A percentile compares a stretch with the other conserved stretches of the same genome.
Evolutionary conservation across 2,888 invertebrate species (phyloP).

Genomic region (Pseudoips prasinana): DNA sequence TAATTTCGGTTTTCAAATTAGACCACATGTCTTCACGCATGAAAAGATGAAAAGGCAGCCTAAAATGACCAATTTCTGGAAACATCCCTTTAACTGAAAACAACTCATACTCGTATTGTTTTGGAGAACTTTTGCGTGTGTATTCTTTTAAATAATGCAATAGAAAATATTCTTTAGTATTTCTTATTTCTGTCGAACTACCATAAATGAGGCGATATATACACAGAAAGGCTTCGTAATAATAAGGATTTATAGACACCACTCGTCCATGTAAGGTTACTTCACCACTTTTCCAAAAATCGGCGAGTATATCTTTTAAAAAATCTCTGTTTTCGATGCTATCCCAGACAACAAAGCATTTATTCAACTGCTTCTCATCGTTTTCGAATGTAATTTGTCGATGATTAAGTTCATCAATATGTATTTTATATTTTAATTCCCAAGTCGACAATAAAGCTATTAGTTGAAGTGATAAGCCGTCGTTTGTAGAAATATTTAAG

Average conservation of each 20-base stretch:
- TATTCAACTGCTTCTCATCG: constrained; percentile 49
- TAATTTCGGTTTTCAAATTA: constrained; percentile 76
- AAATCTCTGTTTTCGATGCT: constrained; percentile 67
- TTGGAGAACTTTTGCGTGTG: constrained; percentile 63
- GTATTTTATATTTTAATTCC: constrained; percentile 66
- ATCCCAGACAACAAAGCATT: constrained; percentile 64
- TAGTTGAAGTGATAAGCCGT: constrained; percentile 67
- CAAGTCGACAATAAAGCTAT: constrained; percentile 64
- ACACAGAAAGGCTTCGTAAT: constrained; percentile 71
- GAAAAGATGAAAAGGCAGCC: constrained; percentile 74
- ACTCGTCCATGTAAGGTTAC: constrained; percentile 66
- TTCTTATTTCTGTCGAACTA: constrained; percentile 45
- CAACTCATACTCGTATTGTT: constrained; percentile 74
- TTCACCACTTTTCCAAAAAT: constrained; percentile 77
- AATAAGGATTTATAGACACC: constrained; percentile 72
- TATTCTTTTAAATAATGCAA: constrained; percentile 71
- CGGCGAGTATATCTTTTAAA: constrained; percentile 61
- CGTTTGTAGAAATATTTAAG: constrained; percentile 60
- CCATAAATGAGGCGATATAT: constrained; percentile 65
- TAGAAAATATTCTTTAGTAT: constrained; percentile 66
- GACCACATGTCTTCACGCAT: constrained; percentile 77
- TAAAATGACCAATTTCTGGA: constrained; percentile 74
- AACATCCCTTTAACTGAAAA: constrained; percentile 77
- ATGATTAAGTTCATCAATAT: constrained; percentile 53
- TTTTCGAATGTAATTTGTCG: constrained; percentile 52